Evolutionary conservation across 2,888 invertebrate genomes (phyloP).

Genomic region (Microctonus hyperodae): DNA sequence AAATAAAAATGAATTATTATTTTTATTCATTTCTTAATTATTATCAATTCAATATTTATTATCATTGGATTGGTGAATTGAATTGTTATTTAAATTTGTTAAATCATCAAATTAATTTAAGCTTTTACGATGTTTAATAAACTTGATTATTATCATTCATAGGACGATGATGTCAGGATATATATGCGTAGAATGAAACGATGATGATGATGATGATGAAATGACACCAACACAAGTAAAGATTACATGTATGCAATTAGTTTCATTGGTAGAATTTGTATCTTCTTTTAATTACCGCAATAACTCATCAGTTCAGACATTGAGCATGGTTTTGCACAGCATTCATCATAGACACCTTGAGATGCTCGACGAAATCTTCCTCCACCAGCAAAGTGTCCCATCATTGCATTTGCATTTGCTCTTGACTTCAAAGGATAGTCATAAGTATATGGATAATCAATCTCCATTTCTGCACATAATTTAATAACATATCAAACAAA

Average conservation of each 20-base stretch:
- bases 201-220: too few species aligned
- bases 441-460: constrained; percentile 49
- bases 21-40: background rate
- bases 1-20: too few species aligned
- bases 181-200: background rate
- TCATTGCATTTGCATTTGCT: constrained; percentile 55
- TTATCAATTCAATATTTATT: background rate
- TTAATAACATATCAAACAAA: background rate
- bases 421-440: constrained; percentile 56
- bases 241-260: background rate
- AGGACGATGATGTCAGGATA: background rate
- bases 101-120: background rate
- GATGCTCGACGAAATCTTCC: constrained; percentile 50
- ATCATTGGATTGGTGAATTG: background rate
- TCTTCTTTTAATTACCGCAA: constrained; percentile 48
- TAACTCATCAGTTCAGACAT: constrained; percentile 58
- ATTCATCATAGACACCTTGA: constrained; percentile 63
- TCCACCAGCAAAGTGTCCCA: constrained; percentile 46
- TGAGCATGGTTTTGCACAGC: constrained; percentile 62
- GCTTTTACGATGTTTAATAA: background rate
- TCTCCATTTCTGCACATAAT: constrained; percentile 45
- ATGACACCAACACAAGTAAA: background rate
- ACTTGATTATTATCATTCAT: background rate
- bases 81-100: background rate
- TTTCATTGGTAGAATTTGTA: constrained; percentile 1